Conservation (phyloP, 1,140 invertebrate species). For the Drosophila orena region DNA sequence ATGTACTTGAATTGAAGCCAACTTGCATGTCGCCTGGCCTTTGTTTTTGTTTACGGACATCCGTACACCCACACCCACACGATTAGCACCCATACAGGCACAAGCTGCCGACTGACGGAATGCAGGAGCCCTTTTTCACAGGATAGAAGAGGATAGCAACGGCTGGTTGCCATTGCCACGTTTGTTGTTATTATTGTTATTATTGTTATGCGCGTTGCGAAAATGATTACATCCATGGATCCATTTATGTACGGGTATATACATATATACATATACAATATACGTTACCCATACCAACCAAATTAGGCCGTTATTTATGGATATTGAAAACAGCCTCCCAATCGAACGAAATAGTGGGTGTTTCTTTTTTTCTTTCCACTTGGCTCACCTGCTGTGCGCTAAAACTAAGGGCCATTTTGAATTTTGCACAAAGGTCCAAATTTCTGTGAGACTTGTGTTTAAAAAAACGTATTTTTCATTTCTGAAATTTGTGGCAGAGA, state of each 20-base stretch:
- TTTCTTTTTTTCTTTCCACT: too few species aligned
- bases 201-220: conserved; percentile 26
- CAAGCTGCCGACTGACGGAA: conserved; percentile 28
- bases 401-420: neutral
- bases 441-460: neutral
- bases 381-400: conserved; percentile 5
- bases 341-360: neutral
- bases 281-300: conserved; percentile 32
- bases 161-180: conserved; percentile 58
- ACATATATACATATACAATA: conserved; percentile 4
- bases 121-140: neutral
- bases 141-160: neutral
- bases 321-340: conserved; percentile 19
- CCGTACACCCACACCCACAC: neutral
- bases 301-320: conserved; percentile 15
- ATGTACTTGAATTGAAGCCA: neutral
- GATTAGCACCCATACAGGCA: neutral
- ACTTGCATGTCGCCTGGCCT: conserved; percentile 11
- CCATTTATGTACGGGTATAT: neutral
- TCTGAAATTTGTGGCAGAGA: neutral
- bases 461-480: neutral
- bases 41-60: conserved; percentile 30
- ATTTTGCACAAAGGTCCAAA: neutral
- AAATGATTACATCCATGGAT: conserved; percentile 6
- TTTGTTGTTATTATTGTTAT: conserved; percentile 47